A percentile compares a stretch with the other conserved stretches of the same genome.
Conservation (phyloP, 2,888 invertebrate genomes). For the Tinea semifulvella region DNA sequence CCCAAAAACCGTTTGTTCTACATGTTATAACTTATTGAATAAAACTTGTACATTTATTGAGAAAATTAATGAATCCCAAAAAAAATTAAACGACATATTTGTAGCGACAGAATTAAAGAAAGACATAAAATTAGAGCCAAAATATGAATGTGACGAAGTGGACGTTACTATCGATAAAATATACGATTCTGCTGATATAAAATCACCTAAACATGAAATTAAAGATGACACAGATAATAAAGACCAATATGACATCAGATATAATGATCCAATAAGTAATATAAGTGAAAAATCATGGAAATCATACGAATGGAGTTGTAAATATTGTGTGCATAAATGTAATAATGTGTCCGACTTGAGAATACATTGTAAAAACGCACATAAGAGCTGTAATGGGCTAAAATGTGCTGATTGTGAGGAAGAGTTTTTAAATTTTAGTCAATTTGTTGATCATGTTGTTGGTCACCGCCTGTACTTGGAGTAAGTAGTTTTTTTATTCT, state of each 20-base stretch:
- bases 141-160: neutral
- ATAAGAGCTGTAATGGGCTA: constrained; percentile 20
- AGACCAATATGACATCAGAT: too few relatives aligned
- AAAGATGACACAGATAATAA: too few relatives aligned
- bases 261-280: too few relatives aligned
- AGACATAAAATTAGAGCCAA: too few relatives aligned
- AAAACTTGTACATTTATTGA: constrained; percentile 19
- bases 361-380: constrained; percentile 18
- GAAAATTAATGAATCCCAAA: constrained; percentile 5
- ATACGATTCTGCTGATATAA: too few relatives aligned
- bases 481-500: neutral
- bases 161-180: neutral
- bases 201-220: too few relatives aligned
- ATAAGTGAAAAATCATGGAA: constrained; percentile 19
- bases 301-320: constrained; percentile 20
- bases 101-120: too few relatives aligned
- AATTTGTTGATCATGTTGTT: constrained; percentile 21
- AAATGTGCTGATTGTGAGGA: constrained; percentile 21
- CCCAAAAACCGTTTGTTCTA: constrained; percentile 20
- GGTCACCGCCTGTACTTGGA: constrained; percentile 14
- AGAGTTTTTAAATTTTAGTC: constrained; percentile 17
- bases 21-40: constrained; percentile 18
- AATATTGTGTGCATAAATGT: constrained; percentile 17
- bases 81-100: constrained; percentile 2
- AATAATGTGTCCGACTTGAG: constrained; percentile 18